A percentile compares a stretch with the other conserved stretches of the same genome.
Conservation (phyloP, 37 sponge, comb jelly and placozoan species). For the Beroe forskalii region DNA sequence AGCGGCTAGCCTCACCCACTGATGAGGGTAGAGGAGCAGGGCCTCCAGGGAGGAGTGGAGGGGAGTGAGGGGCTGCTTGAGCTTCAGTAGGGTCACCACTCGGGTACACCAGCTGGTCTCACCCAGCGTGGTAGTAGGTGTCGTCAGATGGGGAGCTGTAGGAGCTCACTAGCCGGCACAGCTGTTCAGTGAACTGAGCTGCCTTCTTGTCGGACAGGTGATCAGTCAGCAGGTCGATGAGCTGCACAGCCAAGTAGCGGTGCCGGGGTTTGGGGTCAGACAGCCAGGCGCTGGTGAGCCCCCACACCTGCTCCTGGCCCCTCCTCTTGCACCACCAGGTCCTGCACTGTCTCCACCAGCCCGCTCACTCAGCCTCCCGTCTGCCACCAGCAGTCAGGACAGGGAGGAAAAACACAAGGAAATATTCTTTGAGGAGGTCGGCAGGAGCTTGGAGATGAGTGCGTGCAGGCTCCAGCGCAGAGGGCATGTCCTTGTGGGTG, state of each 20-base stretch:
- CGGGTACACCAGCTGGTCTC: no score
- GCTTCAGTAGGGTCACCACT: neutral
- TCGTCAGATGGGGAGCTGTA: neutral
- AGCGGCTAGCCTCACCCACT: constrained; percentile 57
- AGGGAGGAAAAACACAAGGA: constrained; percentile 53
- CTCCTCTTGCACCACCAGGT: neutral
- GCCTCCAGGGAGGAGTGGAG: neutral
- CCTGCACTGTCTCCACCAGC: neutral
- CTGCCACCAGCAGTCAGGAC: constrained; percentile 3
- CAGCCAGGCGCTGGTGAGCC: constrained; percentile 10
- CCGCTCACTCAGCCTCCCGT: constrained; percentile 38
- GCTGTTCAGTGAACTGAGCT: neutral
- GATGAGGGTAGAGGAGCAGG: constrained; percentile 40
- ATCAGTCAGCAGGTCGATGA: constrained; percentile 4
- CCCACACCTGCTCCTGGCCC: constrained; percentile 9
- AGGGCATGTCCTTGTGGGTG: constrained; percentile 15
- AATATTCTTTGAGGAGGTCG: constrained; percentile 48
- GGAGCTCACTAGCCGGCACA: neutral
- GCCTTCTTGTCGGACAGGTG: neutral
- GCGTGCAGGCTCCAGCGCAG: constrained; percentile 47
- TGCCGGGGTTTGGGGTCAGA: neutral
- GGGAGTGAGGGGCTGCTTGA: neutral
- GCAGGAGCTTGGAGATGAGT: constrained; percentile 4
- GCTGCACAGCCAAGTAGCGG: constrained; percentile 26
- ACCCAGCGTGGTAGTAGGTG: neutral